Percentiles rank a stretch among this genome's conserved stretches.
Conservation (phyloP, 2,797 vertebrate species). For the Cyprinodon diabolis region DNA sequence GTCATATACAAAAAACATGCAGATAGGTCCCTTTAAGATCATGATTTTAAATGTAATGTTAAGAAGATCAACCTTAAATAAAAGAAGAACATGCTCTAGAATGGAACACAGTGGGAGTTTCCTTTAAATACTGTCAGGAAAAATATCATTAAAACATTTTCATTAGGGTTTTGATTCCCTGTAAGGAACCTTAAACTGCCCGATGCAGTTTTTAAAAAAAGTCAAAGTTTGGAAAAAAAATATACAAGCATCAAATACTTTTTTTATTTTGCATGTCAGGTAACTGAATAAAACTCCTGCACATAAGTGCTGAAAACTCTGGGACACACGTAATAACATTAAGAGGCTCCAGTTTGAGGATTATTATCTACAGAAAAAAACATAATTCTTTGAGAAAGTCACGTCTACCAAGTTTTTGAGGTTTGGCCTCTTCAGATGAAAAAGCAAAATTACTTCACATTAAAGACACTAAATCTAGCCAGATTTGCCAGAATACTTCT, state of each 20-base stretch:
- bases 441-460: conserved; percentile 63
- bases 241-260: too few species aligned
- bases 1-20: too few species aligned
- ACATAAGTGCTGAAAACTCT: conserved; percentile 48
- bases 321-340: conserved; percentile 59
- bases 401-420: conserved; percentile 53
- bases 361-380: conserved; percentile 53
- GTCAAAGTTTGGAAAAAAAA: too few species aligned
- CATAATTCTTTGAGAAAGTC: conserved; percentile 61
- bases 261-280: conserved; percentile 20
- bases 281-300: conserved; percentile 31
- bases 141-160: background rate
- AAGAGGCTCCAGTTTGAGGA: conserved; percentile 56
- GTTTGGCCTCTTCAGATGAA: conserved; percentile 68
- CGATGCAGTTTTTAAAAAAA: background rate
- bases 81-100: background rate
- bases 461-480: conserved; percentile 55
- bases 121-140: background rate
- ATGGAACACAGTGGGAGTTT: background rate
- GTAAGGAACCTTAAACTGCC: background rate
- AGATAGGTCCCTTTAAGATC: too few species aligned
- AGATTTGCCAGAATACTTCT: conserved; percentile 68
- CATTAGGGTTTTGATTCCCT: background rate
- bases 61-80: too few species aligned
- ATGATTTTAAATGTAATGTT: too few species aligned